These are phyloP conservation scores for Sander lucioperca DNA, from an alignment of 2,113 vertebrate species.

Conservation along the genomic window DNA sequence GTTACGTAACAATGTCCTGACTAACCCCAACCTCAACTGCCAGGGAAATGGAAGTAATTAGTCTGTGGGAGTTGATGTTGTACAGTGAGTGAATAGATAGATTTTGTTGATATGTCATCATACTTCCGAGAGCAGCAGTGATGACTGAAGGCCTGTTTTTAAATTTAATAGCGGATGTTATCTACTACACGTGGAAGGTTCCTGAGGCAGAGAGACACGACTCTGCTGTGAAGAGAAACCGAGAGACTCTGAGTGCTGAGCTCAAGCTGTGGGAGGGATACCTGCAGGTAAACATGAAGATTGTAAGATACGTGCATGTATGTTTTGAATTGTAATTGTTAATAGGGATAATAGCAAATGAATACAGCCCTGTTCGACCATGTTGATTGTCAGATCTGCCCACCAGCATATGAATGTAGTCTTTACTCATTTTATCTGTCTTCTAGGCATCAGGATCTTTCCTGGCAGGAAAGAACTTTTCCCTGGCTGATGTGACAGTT, in stretches of 20 bases:
- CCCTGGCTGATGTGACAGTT: conserved; percentile 75
- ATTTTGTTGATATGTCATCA: background rate
- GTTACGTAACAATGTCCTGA: background rate
- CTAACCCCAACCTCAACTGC: background rate
- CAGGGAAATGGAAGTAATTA: background rate
- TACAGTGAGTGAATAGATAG: too few relatives aligned
- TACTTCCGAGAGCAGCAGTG: background rate
- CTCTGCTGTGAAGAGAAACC: conserved; percentile 76
- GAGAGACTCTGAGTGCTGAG: conserved; percentile 66
- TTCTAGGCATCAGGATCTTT: conserved; percentile 19
- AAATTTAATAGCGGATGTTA: conserved; percentile 51
- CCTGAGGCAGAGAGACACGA: conserved; percentile 83
- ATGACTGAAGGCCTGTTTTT: background rate
- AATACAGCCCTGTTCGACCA: too few relatives aligned
- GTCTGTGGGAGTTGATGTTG: background rate
- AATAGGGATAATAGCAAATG: too few relatives aligned
- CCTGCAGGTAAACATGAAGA: conserved; percentile 61
- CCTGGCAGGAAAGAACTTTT: conserved; percentile 73
- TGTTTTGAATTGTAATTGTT: too few relatives aligned
- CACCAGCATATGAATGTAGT: too few relatives aligned
- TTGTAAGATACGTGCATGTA: too few relatives aligned
- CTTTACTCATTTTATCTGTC: background rate
- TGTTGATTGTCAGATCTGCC: too few relatives aligned
- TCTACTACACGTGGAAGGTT: conserved; percentile 70
- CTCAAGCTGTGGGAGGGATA: conserved; percentile 83